These are phyloP conservation scores for Bombus pascuorum DNA, from an alignment of 1,140 invertebrate genomes.

Conservation along the genomic window DNA sequence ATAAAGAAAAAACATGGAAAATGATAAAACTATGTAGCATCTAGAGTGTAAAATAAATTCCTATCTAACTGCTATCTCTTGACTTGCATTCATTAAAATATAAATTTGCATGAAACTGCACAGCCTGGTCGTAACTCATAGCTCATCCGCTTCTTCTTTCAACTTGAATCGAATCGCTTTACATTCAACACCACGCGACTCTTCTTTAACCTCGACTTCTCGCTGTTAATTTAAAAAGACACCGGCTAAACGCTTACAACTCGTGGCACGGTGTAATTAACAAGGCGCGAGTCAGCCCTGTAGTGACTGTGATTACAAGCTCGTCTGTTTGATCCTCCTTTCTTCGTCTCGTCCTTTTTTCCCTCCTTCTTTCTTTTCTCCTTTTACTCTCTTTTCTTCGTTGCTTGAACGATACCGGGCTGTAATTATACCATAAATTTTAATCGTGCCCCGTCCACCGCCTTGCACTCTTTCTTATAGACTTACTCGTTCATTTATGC, in stretches of 20 bases:
- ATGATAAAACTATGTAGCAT: too few species aligned
- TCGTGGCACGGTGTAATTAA: conserved; percentile 51
- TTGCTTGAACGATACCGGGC: conserved; percentile 45
- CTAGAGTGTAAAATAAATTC: too few species aligned
- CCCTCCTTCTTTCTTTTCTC: neutral
- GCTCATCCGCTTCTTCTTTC: too few species aligned
- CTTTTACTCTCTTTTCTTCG: conserved; percentile 7
- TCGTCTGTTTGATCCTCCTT: conserved; percentile 35
- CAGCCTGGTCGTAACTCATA: too few species aligned
- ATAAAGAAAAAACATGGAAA: too few species aligned
- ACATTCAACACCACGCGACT: neutral
- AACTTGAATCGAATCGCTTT: too few species aligned
- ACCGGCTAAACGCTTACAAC: conserved; percentile 31
- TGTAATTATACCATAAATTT: conserved; percentile 68
- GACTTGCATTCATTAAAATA: too few species aligned
- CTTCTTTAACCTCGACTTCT: neutral
- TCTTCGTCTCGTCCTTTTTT: neutral
- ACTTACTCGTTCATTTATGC: conserved; percentile 2
- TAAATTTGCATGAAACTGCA: too few species aligned
- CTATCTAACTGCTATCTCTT: too few species aligned
- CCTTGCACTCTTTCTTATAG: neutral
- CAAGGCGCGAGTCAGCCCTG: conserved; percentile 50
- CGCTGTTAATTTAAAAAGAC: conserved; percentile 59
- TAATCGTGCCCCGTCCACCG: conserved; percentile 25
- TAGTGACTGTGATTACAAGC: conserved; percentile 29